Evolutionary conservation across 2,888 invertebrate genomes (phyloP).

Genomic region (Rhimphoctona megacephalus): DNA sequence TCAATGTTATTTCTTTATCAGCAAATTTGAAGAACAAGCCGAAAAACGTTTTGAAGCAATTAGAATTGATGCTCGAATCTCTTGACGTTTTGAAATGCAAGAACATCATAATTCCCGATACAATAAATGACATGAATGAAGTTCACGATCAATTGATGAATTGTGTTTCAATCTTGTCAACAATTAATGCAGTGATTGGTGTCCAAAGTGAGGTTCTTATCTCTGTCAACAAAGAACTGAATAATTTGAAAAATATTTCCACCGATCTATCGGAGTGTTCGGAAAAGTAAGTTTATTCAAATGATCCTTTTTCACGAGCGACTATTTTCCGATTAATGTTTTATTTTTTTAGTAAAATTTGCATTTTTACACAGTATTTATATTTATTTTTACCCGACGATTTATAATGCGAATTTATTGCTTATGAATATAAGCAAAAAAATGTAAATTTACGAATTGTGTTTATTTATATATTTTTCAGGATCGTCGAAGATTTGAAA

Average conservation of each 20-base stretch:
- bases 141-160: conserved; percentile 60
- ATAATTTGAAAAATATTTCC: conserved; percentile 66
- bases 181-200: conserved; percentile 69
- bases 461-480: conserved; percentile 52
- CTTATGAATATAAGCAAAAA: not conserved
- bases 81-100: conserved; percentile 73
- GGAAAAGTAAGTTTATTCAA: conserved; percentile 66
- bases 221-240: conserved; percentile 64
- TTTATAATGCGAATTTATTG: not conserved
- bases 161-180: conserved; percentile 63
- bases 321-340: not conserved
- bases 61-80: conserved; percentile 69
- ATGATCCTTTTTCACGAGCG: not conserved
- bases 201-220: conserved; percentile 64
- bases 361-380: not conserved
- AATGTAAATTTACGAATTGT: not conserved
- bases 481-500: conserved; percentile 66
- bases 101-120: conserved; percentile 73
- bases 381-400: not conserved
- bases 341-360: not conserved
- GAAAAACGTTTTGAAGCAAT: conserved; percentile 62
- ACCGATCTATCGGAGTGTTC: conserved; percentile 63
- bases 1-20: conserved; percentile 49
- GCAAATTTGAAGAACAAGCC: conserved; percentile 66
- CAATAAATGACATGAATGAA: conserved; percentile 66